A percentile compares a stretch with the other conserved stretches of the same genome.
Evolutionary conservation across 2,797 vertebrate genomes (phyloP).

Genomic region (Acanthurus tractus): DNA sequence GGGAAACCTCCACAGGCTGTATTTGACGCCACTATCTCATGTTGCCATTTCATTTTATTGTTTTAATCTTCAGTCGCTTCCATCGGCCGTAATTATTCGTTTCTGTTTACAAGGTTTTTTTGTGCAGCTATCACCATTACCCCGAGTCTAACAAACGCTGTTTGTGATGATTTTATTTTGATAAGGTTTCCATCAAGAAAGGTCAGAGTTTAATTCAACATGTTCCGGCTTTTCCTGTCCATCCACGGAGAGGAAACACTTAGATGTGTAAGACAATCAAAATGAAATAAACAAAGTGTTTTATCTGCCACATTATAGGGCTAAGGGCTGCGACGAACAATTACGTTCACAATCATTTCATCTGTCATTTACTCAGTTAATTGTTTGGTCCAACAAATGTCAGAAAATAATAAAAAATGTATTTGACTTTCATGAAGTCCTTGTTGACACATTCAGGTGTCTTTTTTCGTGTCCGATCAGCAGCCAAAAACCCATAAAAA

Average conservation of each 20-base stretch:
- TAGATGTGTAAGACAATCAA: too few species aligned
- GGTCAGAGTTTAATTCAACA: not conserved
- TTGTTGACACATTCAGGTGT: not conserved
- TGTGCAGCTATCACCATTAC: not conserved
- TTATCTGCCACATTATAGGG: not conserved
- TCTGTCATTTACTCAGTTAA: not conserved
- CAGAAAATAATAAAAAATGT: not conserved
- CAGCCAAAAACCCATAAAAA: not conserved
- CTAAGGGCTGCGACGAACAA: not conserved
- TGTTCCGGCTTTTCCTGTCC: not conserved
- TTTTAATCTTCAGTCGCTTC: conserved; percentile 44
- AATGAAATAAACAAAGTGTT: not conserved
- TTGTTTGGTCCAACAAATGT: not conserved
- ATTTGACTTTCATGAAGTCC: not conserved
- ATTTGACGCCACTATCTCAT: conserved; percentile 19
- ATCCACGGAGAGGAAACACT: too few species aligned
- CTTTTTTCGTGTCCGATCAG: not conserved
- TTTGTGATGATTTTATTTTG: conserved; percentile 28
- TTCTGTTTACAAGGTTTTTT: conserved; percentile 27
- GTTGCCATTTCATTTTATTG: conserved; percentile 31
- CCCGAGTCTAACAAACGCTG: not conserved
- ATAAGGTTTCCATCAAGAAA: conserved; percentile 23
- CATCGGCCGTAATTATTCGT: conserved; percentile 38
- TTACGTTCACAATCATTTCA: not conserved
- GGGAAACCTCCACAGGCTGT: conserved; percentile 26